A percentile compares a stretch with the other conserved stretches of the same genome.
phyloP scores from a whole-genome alignment of 2,113 vertebrate genomes.

The Oryzias curvinotus region DNA sequence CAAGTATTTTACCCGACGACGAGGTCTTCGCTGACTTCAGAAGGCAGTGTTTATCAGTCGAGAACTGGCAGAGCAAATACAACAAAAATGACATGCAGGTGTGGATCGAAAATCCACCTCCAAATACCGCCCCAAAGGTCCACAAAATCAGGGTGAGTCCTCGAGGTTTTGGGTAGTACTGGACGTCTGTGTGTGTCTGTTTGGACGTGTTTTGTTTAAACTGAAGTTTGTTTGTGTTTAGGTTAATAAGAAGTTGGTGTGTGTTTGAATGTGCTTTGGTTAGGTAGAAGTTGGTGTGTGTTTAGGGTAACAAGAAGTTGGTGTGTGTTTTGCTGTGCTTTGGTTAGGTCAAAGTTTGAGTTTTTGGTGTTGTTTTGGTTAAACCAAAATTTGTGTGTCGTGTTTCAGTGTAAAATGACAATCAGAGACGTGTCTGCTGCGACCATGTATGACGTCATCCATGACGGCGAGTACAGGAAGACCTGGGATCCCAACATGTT shows the following conservation, averaged over 20 bases:
- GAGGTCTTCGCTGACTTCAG: slow-evolving; percentile 70
- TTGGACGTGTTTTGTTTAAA: no score
- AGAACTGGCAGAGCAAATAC: slow-evolving; percentile 76
- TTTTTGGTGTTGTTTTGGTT: no score
- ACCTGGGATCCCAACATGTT: slow-evolving; percentile 75
- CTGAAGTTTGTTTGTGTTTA: no score
- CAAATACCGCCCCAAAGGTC: slow-evolving; percentile 45
- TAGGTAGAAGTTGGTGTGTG: no score
- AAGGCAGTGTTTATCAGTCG: slow-evolving; percentile 68
- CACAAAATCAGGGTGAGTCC: slow-evolving; percentile 79
- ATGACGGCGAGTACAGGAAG: slow-evolving; percentile 65
- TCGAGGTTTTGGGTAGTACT: no score
- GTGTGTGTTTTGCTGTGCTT: no score
- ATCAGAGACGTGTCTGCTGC: slow-evolving; percentile 72
- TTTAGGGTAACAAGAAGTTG: no score
- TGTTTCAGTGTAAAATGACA: slow-evolving; percentile 67
- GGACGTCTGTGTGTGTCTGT: no score
- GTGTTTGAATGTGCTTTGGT: no score
- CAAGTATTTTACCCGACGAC: slow-evolving; percentile 68
- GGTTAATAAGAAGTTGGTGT: no score
- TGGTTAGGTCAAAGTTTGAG: background rate
- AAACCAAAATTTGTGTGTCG: background rate
- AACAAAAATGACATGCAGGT: slow-evolving; percentile 70
- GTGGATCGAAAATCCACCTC: slow-evolving; percentile 63
- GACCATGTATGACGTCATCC: slow-evolving; percentile 78